Percentiles rank a stretch among this genome's conserved stretches.
Evolutionary conservation across 1,140 invertebrate genomes (phyloP).

Genomic region (Sitobion miscanthi): DNA sequence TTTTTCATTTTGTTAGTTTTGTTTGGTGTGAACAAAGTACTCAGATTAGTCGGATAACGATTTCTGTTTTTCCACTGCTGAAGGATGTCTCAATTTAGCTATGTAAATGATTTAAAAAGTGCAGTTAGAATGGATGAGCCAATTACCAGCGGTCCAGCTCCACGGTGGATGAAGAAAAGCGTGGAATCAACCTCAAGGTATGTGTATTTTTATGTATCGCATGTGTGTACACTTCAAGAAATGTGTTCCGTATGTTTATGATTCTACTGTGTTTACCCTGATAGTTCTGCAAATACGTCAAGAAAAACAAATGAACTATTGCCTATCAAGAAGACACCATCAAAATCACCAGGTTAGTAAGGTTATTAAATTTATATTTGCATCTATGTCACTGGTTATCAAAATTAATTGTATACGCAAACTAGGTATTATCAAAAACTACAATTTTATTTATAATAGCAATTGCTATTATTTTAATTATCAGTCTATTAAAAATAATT

Average conservation of each 20-base stretch:
- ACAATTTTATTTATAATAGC: background rate
- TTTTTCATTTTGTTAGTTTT: background rate
- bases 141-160: constrained; percentile 76
- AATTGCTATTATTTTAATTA: background rate
- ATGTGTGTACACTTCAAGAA: background rate
- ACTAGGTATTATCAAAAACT: background rate
- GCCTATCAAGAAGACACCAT: constrained; percentile 66
- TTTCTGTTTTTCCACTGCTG: background rate
- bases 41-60: background rate
- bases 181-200: constrained; percentile 51
- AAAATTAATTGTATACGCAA: background rate
- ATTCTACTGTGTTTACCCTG: background rate
- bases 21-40: background rate
- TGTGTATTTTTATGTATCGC: background rate
- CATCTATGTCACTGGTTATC: constrained; percentile 29
- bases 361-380: background rate
- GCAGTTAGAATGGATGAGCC: constrained; percentile 78
- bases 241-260: background rate
- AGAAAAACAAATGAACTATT: constrained; percentile 40
- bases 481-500: background rate
- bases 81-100: constrained; percentile 79
- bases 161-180: constrained; percentile 78
- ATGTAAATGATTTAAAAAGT: constrained; percentile 78
- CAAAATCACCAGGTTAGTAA: constrained; percentile 70
- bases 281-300: constrained; percentile 20